phyloP scores from a whole-genome alignment of 2,888 invertebrate species.

The Steinernema carpocapsae region DNA sequence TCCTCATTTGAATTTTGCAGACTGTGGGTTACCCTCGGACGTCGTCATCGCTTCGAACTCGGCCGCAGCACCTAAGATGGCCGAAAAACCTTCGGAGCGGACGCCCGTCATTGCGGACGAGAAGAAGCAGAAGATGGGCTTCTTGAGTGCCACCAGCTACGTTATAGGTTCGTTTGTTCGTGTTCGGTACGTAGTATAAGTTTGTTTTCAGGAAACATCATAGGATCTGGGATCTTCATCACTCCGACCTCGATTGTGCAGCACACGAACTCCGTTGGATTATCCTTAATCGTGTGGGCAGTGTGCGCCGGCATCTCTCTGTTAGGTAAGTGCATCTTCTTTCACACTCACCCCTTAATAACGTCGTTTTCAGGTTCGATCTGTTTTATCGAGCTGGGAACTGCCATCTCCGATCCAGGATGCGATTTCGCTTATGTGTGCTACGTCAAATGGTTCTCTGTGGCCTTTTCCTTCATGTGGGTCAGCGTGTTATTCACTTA shows the following conservation, averaged over 20 bases:
- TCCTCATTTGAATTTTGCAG: background rate
- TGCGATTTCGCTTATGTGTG: slow-evolving; percentile 68
- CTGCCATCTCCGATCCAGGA: slow-evolving; percentile 76
- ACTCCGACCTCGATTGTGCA: slow-evolving; percentile 40
- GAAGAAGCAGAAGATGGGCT: slow-evolving; percentile 52
- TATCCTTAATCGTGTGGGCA: slow-evolving; percentile 81
- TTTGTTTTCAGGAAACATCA: slow-evolving; percentile 49
- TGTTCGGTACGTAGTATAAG: too few species aligned
- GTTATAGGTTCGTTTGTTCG: slow-evolving; percentile 49
- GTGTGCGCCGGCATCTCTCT: slow-evolving; percentile 81
- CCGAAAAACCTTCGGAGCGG: slow-evolving; percentile 1
- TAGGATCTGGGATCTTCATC: slow-evolving; percentile 63
- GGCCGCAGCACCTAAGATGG: background rate
- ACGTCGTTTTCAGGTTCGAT: slow-evolving; percentile 73
- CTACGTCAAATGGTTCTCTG: slow-evolving; percentile 53
- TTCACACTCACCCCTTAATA: background rate
- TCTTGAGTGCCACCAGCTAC: slow-evolving; percentile 53
- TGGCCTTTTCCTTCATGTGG: slow-evolving; percentile 25
- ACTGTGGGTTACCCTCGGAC: slow-evolving; percentile 13
- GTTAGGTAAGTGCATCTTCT: slow-evolving; percentile 74
- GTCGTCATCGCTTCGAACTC: slow-evolving; percentile 15
- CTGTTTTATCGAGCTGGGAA: slow-evolving; percentile 87
- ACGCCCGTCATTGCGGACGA: slow-evolving; percentile 13
- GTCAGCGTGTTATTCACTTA: slow-evolving; percentile 46
- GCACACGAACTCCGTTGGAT: slow-evolving; percentile 75